Evolutionary conservation across 2,888 invertebrate species (phyloP), one percentile per base, ranked within the genome.

Genomic region (Rhodophaea formosa): DNA sequence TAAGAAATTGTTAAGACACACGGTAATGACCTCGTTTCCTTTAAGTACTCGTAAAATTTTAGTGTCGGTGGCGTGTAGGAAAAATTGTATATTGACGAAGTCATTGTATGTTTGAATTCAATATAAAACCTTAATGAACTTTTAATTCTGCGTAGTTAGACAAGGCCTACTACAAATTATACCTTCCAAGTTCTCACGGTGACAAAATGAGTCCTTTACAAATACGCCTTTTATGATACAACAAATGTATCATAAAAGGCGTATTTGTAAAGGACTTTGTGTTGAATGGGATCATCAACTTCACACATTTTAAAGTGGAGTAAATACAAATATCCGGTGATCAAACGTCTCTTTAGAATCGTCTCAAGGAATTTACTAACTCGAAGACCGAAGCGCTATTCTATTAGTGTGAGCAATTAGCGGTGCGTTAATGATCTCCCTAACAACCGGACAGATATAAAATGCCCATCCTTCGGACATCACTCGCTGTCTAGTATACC

Each of bases 361-460:
- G 74, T 82, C 86, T 85, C 85, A 88, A 82, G 84, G 86, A 86
- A 86, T 86, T 81, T 77, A 76, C 77, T 81, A 77, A 84, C 77
- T 76, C 77, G 78, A 74, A 79, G 74, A 77, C 72, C 71, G 75
- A 73, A 77, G 80, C 74, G 80, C 84, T 84, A 86, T 87, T 87
- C 84, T 84, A 88, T 87, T 88, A 88, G 88, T 82, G 75, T 73
- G 79, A 74, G 82, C 82, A 89, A 89, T 90, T 89, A 88, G 84
- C 83, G 79, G 74, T 77, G 69, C 74, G 87, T 86, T 89, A 89
- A 89, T 88, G 86, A 87, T 85, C 79, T 83, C 74, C 72, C 77
- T 79, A 70, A 77, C 77, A 83, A 69, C 76, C 83, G 79, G 58
- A 80, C 70, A 79, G 75, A 77, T 82, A 70, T 64, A 67, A 75